phyloP scores from a whole-genome alignment of 2,888 invertebrate species.

The Tribolium freemani region DNA sequence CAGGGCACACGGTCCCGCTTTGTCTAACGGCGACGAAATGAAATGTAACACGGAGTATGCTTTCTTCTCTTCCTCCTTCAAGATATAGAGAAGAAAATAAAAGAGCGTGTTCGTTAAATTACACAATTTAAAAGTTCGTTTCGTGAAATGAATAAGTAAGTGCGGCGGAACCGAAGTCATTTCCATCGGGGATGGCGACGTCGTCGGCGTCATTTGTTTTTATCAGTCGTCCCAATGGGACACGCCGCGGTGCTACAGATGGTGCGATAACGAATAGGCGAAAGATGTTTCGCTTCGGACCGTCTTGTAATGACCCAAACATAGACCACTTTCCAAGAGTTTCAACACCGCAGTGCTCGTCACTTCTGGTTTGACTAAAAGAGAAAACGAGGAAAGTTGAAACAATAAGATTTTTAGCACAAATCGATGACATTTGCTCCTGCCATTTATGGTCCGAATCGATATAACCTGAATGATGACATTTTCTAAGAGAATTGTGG shows the following conservation, averaged over 20 bases:
- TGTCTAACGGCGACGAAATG: slow-evolving; percentile 63
- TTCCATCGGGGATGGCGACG: slow-evolving; percentile 66
- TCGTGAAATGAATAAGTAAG: slow-evolving; percentile 70
- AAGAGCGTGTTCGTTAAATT: slow-evolving; percentile 67
- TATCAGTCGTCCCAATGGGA: slow-evolving; percentile 64
- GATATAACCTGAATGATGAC: too few relatives aligned
- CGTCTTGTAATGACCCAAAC: slow-evolving; percentile 26
- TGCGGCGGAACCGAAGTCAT: slow-evolving; percentile 64
- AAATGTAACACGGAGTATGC: slow-evolving; percentile 58
- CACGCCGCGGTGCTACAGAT: slow-evolving; percentile 49
- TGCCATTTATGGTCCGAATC: not conserved
- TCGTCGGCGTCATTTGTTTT: slow-evolving; percentile 68
- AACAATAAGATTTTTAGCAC: not conserved
- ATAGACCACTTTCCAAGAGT: slow-evolving; percentile 14
- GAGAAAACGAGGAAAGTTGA: not conserved
- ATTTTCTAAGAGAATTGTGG: not conserved
- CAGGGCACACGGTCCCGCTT: slow-evolving; percentile 53
- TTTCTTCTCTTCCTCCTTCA: slow-evolving; percentile 36
- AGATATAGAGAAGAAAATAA: slow-evolving; percentile 59
- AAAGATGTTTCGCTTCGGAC: slow-evolving; percentile 18
- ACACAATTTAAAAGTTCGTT: slow-evolving; percentile 70
- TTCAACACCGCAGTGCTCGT: not conserved
- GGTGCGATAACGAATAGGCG: slow-evolving; percentile 58
- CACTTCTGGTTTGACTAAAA: not conserved
- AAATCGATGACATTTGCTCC: not conserved